phyloP scores from a whole-genome alignment of 2,797 vertebrate species.

The Catharus ustulatus region DNA sequence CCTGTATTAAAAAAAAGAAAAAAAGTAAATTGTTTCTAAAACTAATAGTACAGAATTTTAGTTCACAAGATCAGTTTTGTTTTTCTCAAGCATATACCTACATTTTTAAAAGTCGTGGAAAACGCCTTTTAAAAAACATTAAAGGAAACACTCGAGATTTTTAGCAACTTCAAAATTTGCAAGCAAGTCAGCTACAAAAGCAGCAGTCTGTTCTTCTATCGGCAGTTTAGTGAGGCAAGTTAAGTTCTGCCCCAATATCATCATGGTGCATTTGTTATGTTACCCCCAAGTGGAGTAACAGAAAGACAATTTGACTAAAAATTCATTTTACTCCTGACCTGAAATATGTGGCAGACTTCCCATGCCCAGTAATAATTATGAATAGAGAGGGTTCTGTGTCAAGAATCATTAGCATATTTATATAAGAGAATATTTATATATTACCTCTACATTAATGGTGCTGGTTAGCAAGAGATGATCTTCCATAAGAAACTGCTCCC shows the following conservation, averaged over 20 bases:
- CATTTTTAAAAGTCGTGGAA: background rate
- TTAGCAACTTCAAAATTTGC: background rate
- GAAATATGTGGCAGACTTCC: background rate
- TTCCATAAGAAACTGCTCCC: background rate
- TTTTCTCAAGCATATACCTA: background rate
- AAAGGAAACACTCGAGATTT: background rate
- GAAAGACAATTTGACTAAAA: background rate
- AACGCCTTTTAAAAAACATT: background rate
- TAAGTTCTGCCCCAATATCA: background rate
- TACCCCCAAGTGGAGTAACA: background rate
- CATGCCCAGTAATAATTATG: background rate
- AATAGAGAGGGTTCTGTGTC: background rate
- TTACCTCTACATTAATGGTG: background rate
- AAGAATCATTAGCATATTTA: background rate
- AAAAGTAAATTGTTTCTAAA: background rate
- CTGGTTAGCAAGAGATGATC: background rate
- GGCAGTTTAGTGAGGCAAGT: background rate
- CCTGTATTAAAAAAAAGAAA: constrained; percentile 72
- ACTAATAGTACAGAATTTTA: background rate
- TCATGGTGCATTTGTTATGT: background rate
- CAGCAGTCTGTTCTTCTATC: background rate
- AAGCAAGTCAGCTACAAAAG: background rate
- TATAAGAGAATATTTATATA: background rate
- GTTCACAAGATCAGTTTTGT: background rate
- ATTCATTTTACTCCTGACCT: background rate